Percentiles rank a stretch among this genome's conserved stretches.
These are phyloP conservation scores for Thymelicus sylvestris DNA, from an alignment of 2,888 invertebrate genomes.

Conservation along the genomic window DNA sequence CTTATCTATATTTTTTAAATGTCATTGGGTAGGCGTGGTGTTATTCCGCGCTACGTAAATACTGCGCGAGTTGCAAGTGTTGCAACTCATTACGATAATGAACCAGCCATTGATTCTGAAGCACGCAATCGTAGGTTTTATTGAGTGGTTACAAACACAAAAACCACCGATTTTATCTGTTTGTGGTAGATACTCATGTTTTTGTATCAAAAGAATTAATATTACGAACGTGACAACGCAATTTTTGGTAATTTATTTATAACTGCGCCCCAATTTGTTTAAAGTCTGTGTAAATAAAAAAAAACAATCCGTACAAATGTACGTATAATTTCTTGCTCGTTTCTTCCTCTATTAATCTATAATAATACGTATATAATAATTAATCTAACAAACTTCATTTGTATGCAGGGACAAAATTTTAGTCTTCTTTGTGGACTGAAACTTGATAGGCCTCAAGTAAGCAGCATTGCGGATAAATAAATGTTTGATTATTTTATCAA, in stretches of 20 bases:
- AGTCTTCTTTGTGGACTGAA: too few species aligned
- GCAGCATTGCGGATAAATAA: too few species aligned
- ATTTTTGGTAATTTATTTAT: background rate
- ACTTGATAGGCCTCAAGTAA: too few species aligned
- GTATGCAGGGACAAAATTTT: too few species aligned
- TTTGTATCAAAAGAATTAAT: background rate
- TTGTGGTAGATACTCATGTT: slow-evolving; percentile 3
- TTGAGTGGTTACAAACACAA: background rate
- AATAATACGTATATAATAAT: too few species aligned
- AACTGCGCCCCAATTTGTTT: background rate
- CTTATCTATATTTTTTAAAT: too few species aligned
- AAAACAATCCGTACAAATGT: background rate
- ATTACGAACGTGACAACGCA: background rate
- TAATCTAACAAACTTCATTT: too few species aligned
- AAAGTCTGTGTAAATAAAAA: background rate
- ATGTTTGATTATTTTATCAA: too few species aligned
- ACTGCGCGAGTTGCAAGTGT: background rate
- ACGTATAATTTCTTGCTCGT: too few species aligned
- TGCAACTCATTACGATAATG: slow-evolving; percentile 46
- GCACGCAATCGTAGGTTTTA: slow-evolving; percentile 37
- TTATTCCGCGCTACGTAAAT: slow-evolving; percentile 7
- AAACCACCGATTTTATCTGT: slow-evolving; percentile 18
- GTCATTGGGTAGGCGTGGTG: background rate
- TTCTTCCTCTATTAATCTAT: too few species aligned
- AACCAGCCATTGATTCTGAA: slow-evolving; percentile 41